These are phyloP conservation scores for Pararge aegeria DNA, from an alignment of 1,140 invertebrate genomes.

Conservation along the genomic window DNA sequence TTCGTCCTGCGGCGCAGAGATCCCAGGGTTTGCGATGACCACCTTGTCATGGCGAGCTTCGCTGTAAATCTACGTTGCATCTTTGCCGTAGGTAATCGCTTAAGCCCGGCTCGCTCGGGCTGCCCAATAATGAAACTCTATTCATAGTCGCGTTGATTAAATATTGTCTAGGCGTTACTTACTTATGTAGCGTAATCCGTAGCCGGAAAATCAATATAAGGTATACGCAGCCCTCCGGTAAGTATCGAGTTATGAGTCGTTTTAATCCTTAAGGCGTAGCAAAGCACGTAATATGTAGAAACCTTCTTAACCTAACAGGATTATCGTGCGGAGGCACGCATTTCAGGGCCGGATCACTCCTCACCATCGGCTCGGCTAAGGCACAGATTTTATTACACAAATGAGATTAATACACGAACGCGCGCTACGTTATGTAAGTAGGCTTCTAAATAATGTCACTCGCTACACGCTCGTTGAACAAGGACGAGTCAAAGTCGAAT, in stretches of 20 bases:
- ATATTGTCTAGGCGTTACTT: slow-evolving; percentile 27
- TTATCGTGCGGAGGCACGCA: slow-evolving; percentile 82
- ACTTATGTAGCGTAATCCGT: slow-evolving; percentile 6
- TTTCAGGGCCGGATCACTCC: slow-evolving; percentile 77
- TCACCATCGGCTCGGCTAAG: slow-evolving; percentile 67
- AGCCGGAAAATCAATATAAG: slow-evolving; percentile 35
- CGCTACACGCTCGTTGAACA: slow-evolving; percentile 33
- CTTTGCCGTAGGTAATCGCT: slow-evolving; percentile 67
- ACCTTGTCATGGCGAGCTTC: slow-evolving; percentile 72
- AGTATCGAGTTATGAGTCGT: slow-evolving; percentile 61
- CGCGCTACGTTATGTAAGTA: slow-evolving; percentile 45
- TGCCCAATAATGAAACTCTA: slow-evolving; percentile 66
- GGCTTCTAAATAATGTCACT: slow-evolving; percentile 37
- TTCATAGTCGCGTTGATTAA: slow-evolving; percentile 40
- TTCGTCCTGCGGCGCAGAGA: slow-evolving; percentile 65
- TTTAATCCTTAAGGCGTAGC: slow-evolving; percentile 83
- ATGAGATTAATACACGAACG: slow-evolving; percentile 74
- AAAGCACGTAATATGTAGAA: slow-evolving; percentile 84
- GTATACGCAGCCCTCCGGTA: slow-evolving; percentile 33
- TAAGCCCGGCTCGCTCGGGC: slow-evolving; percentile 57
- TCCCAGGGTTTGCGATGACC: slow-evolving; percentile 71
- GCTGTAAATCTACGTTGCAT: slow-evolving; percentile 69
- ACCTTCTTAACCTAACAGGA: slow-evolving; percentile 85
- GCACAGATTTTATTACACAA: slow-evolving; percentile 79
- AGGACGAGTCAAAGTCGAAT: slow-evolving; percentile 46